These are phyloP conservation scores for Cephus spinipes DNA, from an alignment of 2,888 invertebrate genomes.

Conservation along the genomic window DNA sequence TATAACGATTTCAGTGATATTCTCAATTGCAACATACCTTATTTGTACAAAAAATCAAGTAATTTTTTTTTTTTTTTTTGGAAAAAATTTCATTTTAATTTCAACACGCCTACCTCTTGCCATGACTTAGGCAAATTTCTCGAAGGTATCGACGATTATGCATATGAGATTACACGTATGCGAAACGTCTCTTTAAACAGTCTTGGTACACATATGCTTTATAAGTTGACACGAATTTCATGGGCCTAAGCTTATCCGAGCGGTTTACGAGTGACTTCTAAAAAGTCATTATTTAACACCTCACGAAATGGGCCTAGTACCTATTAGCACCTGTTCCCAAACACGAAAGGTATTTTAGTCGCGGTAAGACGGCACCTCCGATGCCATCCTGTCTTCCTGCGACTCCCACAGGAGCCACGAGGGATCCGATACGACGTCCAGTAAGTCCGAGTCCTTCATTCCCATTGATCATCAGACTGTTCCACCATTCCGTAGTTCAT, in stretches of 20 bases:
- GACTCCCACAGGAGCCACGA: neutral
- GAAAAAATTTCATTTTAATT: neutral
- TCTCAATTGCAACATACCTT: neutral
- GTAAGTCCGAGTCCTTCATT: neutral
- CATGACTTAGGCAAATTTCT: neutral
- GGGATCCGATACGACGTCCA: neutral
- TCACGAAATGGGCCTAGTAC: slow-evolving; percentile 31
- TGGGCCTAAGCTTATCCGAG: neutral
- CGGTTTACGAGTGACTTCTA: slow-evolving; percentile 22
- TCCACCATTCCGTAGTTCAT: neutral
- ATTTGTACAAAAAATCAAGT: neutral
- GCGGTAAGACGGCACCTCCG: neutral
- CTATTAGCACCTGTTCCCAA: slow-evolving; percentile 37
- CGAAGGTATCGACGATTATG: neutral
- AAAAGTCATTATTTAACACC: slow-evolving; percentile 48
- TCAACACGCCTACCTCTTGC: neutral
- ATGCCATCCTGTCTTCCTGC: neutral
- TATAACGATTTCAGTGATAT: neutral
- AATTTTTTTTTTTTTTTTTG: neutral
- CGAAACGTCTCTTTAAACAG: neutral
- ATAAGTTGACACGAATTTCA: slow-evolving; percentile 6
- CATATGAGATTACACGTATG: neutral
- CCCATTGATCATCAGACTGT: neutral
- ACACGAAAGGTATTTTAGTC: slow-evolving; percentile 24
- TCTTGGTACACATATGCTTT: neutral